Percentiles rank a stretch among this genome's conserved stretches.
Conservation (phyloP, 2,888 invertebrate genomes). For the Syrphus vitripennis region DNA sequence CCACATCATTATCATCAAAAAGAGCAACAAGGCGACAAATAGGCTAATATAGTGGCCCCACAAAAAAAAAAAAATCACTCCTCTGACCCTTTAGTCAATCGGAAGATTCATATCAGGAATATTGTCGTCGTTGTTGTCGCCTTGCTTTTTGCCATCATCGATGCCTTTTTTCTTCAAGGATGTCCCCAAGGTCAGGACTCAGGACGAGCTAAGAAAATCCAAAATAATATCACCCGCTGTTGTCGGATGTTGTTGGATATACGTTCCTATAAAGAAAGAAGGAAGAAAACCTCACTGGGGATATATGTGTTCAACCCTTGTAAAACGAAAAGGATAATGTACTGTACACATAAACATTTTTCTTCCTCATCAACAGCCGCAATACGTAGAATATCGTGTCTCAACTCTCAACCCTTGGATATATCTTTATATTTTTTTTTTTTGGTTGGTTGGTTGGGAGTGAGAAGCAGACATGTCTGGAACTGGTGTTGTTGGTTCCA, state of each 20-base stretch:
- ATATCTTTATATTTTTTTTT: background rate
- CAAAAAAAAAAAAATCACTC: constrained; percentile 45
- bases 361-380: constrained; percentile 56
- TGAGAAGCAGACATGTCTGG: constrained; percentile 62
- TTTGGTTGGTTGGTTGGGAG: too few species aligned
- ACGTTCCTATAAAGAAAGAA: background rate
- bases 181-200: constrained; percentile 65
- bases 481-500: background rate
- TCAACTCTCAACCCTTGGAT: constrained; percentile 10
- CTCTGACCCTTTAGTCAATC: constrained; percentile 60
- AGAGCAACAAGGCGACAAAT: constrained; percentile 64
- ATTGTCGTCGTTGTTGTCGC: background rate
- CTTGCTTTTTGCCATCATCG: background rate
- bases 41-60: constrained; percentile 48
- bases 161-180: constrained; percentile 59
- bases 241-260: background rate
- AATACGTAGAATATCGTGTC: constrained; percentile 43
- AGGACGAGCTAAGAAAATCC: constrained; percentile 39
- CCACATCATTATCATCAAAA: constrained; percentile 33
- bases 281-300: constrained; percentile 9
- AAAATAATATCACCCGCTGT: constrained; percentile 26
- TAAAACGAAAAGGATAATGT: constrained; percentile 66
- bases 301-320: constrained; percentile 68
- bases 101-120: constrained; percentile 62
- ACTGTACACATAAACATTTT: constrained; percentile 70